A percentile compares a stretch with the other conserved stretches of the same genome.
These are phyloP conservation scores for Acronicta psi DNA, from an alignment of 2,888 invertebrate species.

Conservation along the genomic window DNA sequence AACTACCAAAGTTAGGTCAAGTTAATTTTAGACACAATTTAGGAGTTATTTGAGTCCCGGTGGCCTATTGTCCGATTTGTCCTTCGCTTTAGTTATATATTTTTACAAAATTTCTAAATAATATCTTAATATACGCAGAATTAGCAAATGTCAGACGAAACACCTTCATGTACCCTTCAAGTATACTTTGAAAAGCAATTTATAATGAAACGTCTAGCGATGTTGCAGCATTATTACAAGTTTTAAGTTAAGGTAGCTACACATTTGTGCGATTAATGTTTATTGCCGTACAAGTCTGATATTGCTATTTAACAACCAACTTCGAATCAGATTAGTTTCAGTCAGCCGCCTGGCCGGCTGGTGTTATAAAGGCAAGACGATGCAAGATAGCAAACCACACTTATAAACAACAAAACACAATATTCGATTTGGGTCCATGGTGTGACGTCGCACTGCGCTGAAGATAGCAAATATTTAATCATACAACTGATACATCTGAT, in stretches of 20 bases:
- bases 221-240: conserved; percentile 22
- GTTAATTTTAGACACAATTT: too few species aligned
- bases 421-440: conserved; percentile 6
- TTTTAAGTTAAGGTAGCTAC: conserved; percentile 27
- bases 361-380: conserved; percentile 7
- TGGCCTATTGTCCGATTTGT: conserved; percentile 30
- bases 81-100: conserved; percentile 27
- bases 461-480: conserved; percentile 26
- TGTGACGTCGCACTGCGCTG: conserved; percentile 7
- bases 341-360: neutral
- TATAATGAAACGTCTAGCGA: conserved; percentile 22
- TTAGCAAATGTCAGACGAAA: conserved; percentile 52
- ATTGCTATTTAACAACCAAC: conserved; percentile 2
- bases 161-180: conserved; percentile 60
- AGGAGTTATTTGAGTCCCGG: neutral
- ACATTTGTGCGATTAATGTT: conserved; percentile 9
- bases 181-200: conserved; percentile 28
- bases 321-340: conserved; percentile 5
- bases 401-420: conserved; percentile 2
- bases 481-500: too few species aligned
- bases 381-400: neutral
- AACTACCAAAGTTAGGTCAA: too few species aligned
- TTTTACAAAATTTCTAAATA: conserved; percentile 36
- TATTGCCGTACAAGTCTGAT: conserved; percentile 3
- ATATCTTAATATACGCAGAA: conserved; percentile 37